Evolutionary conservation across 2,113 vertebrate species (phyloP).

Genomic region (Bostrychus sinensis): DNA sequence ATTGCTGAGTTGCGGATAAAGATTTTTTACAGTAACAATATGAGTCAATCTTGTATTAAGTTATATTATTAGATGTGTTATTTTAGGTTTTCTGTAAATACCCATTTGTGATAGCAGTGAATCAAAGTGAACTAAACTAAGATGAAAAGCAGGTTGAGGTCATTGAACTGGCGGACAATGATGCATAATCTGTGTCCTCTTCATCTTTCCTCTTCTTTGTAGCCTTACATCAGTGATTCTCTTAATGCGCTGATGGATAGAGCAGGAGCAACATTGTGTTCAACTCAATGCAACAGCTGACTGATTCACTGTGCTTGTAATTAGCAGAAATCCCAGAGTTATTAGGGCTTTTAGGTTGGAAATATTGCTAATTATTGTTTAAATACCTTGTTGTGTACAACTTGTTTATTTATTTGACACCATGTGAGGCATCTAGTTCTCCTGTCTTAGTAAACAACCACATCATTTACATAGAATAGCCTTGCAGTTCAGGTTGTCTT

Average conservation of each 20-base stretch:
- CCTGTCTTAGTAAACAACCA: conserved; percentile 1
- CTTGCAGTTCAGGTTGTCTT: neutral
- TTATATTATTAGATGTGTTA: neutral
- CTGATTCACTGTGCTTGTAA: neutral
- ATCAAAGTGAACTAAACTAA: conserved; percentile 36
- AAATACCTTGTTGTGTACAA: neutral
- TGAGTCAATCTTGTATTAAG: neutral
- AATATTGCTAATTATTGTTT: neutral
- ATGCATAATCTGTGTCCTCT: conserved; percentile 44
- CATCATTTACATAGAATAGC: conserved; percentile 5
- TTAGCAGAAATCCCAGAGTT: neutral
- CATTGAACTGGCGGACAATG: conserved; percentile 44
- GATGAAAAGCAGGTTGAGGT: conserved; percentile 57
- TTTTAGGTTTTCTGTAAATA: conserved; percentile 5
- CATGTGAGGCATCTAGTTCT: neutral
- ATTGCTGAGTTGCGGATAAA: neutral
- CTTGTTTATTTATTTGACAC: neutral
- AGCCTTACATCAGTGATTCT: conserved; percentile 34
- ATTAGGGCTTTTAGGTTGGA: neutral
- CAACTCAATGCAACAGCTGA: conserved; percentile 6
- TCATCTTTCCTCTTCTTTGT: conserved; percentile 43
- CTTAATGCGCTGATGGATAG: conserved; percentile 15
- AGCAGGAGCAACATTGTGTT: conserved; percentile 10
- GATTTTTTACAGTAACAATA: neutral
- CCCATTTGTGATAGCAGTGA: conserved; percentile 27